Evolutionary conservation across 2,797 vertebrate genomes (phyloP).

Genomic region (Sebastes itinus): DNA sequence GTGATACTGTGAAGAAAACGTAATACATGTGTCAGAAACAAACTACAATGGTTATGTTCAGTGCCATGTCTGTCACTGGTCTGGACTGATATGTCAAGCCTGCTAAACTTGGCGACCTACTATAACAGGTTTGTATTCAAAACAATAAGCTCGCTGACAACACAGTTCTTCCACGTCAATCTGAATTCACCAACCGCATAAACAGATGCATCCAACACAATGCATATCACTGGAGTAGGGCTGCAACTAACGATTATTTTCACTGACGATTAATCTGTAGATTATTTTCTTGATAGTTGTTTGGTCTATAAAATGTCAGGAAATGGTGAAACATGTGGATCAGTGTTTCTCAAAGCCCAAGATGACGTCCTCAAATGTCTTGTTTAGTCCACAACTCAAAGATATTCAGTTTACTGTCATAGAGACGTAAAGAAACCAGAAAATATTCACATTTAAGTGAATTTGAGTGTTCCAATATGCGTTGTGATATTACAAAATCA

Average conservation of each 20-base stretch:
- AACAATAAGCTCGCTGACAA: background rate
- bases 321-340: too few species aligned
- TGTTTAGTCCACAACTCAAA: too few species aligned
- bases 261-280: too few species aligned
- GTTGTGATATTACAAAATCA: background rate
- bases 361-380: too few species aligned
- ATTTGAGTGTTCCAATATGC: background rate
- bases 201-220: background rate
- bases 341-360: too few species aligned
- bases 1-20: background rate
- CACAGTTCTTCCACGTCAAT: background rate
- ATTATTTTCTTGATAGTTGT: too few species aligned
- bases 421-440: too few species aligned
- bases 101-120: background rate
- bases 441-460: too few species aligned
- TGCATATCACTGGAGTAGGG: background rate
- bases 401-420: too few species aligned
- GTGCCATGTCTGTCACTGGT: background rate
- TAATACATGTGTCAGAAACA: background rate
- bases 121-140: background rate
- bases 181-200: background rate
- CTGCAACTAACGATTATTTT: too few species aligned
- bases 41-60: background rate
- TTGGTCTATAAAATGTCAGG: too few species aligned
- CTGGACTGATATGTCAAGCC: background rate